These are phyloP conservation scores for Gnathochromis pfefferi DNA, from an alignment of 2,113 vertebrate genomes.

Conservation along the genomic window DNA sequence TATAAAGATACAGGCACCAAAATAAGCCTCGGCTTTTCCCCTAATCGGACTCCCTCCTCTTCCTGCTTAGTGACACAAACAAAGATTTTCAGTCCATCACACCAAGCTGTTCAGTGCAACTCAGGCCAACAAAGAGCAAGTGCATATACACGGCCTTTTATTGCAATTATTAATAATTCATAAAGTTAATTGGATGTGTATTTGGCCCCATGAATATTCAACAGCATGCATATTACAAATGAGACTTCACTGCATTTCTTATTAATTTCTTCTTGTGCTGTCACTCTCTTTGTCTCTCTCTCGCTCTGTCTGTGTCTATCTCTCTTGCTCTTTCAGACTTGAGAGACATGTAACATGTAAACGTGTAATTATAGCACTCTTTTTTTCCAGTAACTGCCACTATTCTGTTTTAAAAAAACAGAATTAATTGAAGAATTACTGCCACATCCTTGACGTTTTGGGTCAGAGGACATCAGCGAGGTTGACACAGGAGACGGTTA, in stretches of 20 bases:
- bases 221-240: slow-evolving; percentile 43
- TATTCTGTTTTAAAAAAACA: not conserved
- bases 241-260: slow-evolving; percentile 40
- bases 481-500: not conserved
- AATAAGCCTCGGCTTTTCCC: not conserved
- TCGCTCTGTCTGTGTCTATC: not conserved
- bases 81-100: slow-evolving; percentile 17
- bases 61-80: not conserved
- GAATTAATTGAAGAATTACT: slow-evolving; percentile 15
- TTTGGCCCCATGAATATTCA: slow-evolving; percentile 75
- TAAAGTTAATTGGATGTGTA: slow-evolving; percentile 73
- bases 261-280: slow-evolving; percentile 32
- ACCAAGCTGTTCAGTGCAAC: slow-evolving; percentile 24
- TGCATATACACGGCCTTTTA: slow-evolving; percentile 65
- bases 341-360: not conserved
- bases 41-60: not conserved
- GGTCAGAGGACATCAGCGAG: not conserved
- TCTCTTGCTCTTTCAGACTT: not conserved
- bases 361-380: slow-evolving; percentile 44
- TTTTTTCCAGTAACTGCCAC: not conserved
- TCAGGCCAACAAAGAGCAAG: slow-evolving; percentile 54
- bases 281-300: not conserved
- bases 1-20: not conserved
- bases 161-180: slow-evolving; percentile 73
- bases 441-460: not conserved